These are phyloP conservation scores for Aphaenogaster floridana DNA, from an alignment of 1,140 invertebrate genomes.

Conservation along the genomic window DNA sequence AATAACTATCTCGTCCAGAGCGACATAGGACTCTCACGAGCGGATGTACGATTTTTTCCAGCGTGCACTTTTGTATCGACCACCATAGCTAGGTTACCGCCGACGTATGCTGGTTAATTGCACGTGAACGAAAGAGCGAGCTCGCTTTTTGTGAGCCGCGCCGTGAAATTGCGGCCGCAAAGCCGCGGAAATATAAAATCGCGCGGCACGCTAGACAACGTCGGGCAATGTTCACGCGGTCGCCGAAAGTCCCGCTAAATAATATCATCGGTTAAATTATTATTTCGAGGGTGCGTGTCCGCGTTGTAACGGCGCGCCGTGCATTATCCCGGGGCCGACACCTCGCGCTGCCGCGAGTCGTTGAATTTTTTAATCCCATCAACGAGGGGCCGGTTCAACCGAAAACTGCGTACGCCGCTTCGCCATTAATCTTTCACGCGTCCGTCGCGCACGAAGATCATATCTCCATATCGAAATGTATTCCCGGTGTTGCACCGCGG, in stretches of 20 bases:
- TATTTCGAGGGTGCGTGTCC: slow-evolving; percentile 25
- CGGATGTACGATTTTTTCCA: slow-evolving; percentile 29
- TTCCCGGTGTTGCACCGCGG: slow-evolving; percentile 43
- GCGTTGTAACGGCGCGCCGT: background rate
- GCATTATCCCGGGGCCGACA: slow-evolving; percentile 53
- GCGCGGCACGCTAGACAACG: slow-evolving; percentile 13
- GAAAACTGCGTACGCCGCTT: slow-evolving; percentile 40
- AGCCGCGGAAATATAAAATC: slow-evolving; percentile 51
- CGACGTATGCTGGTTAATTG: slow-evolving; percentile 48
- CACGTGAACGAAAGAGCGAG: slow-evolving; percentile 43
- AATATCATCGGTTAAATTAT: slow-evolving; percentile 70
- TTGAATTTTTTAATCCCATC: slow-evolving; percentile 74
- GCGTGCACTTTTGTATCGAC: slow-evolving; percentile 51
- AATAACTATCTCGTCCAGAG: background rate
- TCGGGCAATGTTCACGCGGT: slow-evolving; percentile 18
- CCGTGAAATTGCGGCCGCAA: slow-evolving; percentile 47
- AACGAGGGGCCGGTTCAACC: slow-evolving; percentile 43
- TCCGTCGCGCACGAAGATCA: slow-evolving; percentile 64
- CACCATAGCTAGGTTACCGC: slow-evolving; percentile 19
- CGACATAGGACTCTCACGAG: background rate
- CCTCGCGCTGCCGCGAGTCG: slow-evolving; percentile 54
- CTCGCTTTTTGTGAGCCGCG: slow-evolving; percentile 16
- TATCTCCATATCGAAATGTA: slow-evolving; percentile 62
- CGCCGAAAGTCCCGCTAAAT: slow-evolving; percentile 37
- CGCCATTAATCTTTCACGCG: slow-evolving; percentile 71